Evolutionary conservation across 2,888 invertebrate species (phyloP), one percentile per base, ranked within the genome.

Genomic region (Conomelus anceps): DNA sequence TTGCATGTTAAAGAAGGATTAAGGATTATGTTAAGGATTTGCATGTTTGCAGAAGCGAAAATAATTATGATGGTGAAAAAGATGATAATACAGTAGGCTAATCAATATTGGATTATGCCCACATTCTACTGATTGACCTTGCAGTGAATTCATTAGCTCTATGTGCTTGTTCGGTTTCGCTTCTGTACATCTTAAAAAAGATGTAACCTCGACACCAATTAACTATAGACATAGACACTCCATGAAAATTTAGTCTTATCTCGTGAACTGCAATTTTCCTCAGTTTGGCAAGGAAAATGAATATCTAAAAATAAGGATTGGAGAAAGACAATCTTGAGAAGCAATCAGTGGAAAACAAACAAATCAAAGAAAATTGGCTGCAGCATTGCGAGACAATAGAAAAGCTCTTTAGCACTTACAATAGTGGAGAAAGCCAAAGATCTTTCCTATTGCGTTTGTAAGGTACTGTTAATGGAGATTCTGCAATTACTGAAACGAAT

Each of bases 231-330:
- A 1, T n/a, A n/a, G 63, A n/a, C 63, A n/a, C n/a, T 63, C 3
- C 63, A n/a, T n/a, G n/a, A n/a, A n/a, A n/a, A n/a, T n/a, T n/a
- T n/a, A 6, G n/a, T 63, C 63, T 63, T 6, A 63, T 4, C 20
- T 63, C n/a, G 63, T 63, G n/a, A 63, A 63, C 24, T 86, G 24
- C 22, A 23, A 85, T 22, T 26, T 26, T 24, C 86, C 22, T 86
- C 1, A 22, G 22, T 24, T 86, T 20, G 24, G 26, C 26, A 22
- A 86, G 23, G 86, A 86, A 86, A 26, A 26, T 86, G 86, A 86
- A 88, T 84, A 84, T 24, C 26, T 85, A 85, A 85, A n/a, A 26
- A 86, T 88, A 20, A 88, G 22, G 84, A 29, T 87, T 87, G 23
- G 41, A 23, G 41, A 63, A 34, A 22, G 26, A 24, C 23, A 84